These are phyloP conservation scores for Cryptotis parvus DNA, from an alignment of 2,113 vertebrate species.

Conservation along the genomic window DNA sequence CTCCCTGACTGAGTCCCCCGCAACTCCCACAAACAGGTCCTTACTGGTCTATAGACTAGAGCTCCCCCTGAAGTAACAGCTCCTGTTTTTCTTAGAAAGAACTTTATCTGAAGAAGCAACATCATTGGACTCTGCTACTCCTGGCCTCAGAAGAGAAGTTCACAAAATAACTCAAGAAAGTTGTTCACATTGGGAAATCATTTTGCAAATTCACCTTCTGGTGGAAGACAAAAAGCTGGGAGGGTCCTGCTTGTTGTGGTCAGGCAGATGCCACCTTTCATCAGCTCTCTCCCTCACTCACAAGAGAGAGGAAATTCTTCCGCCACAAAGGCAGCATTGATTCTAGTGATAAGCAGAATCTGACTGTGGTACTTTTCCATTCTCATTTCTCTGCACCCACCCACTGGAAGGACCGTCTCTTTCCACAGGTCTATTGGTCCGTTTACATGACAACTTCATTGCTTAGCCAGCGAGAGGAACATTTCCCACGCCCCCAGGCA, in stretches of 20 bases:
- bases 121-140: neutral
- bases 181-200: neutral
- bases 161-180: neutral
- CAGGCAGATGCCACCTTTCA: neutral
- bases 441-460: neutral
- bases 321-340: neutral
- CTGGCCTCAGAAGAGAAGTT: neutral
- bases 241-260: rapidly evolving
- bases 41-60: neutral
- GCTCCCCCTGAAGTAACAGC: neutral
- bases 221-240: neutral
- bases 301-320: neutral
- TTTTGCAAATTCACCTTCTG: neutral
- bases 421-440: neutral
- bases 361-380: neutral
- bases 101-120: neutral
- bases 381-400: neutral
- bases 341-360: neutral
- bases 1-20: neutral
- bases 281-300: neutral
- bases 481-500: conserved; percentile 67
- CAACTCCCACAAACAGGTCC: neutral
- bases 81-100: neutral
- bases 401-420: neutral
- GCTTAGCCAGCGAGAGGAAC: neutral